phyloP scores from a whole-genome alignment of 2,113 vertebrate species.

The Datnioides undecimradiatus region DNA sequence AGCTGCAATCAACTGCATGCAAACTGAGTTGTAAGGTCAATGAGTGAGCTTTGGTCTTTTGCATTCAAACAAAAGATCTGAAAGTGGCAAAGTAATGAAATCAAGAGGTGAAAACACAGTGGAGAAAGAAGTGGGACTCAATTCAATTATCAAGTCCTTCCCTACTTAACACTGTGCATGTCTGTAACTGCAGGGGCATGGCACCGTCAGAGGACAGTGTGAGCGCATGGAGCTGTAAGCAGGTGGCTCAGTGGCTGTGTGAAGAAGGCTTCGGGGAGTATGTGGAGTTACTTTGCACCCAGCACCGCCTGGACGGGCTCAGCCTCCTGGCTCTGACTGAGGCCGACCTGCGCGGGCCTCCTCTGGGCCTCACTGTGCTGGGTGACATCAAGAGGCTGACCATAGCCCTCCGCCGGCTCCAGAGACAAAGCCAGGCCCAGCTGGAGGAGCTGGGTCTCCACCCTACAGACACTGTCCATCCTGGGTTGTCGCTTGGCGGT shows the following conservation, averaged over 20 bases:
- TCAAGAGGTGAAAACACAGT: constrained; percentile 22
- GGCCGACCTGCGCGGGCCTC: constrained; percentile 93
- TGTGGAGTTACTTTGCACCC: constrained; percentile 89
- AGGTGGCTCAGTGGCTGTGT: constrained; percentile 92
- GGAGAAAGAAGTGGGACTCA: background rate
- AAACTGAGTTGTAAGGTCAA: background rate
- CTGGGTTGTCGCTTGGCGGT: background rate
- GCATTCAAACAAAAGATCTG: constrained; percentile 4
- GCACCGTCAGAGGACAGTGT: constrained; percentile 85
- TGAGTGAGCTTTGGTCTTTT: background rate
- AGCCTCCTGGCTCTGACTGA: constrained; percentile 93
- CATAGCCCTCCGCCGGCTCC: constrained; percentile 90
- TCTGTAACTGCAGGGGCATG: constrained; percentile 83
- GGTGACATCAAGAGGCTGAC: constrained; percentile 96
- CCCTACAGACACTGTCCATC: constrained; percentile 64
- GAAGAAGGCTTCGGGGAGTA: constrained; percentile 93
- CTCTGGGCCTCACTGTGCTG: constrained; percentile 91
- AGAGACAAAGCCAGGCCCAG: constrained; percentile 88
- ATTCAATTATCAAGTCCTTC: background rate
- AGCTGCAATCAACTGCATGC: background rate
- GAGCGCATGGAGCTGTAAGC: constrained; percentile 89
- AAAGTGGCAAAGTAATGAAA: background rate
- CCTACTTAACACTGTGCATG: constrained; percentile 2
- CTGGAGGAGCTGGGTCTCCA: constrained; percentile 89
- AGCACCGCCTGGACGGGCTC: constrained; percentile 92